phyloP scores from a whole-genome alignment of 2,888 invertebrate species.

The Microplitis manilae region DNA sequence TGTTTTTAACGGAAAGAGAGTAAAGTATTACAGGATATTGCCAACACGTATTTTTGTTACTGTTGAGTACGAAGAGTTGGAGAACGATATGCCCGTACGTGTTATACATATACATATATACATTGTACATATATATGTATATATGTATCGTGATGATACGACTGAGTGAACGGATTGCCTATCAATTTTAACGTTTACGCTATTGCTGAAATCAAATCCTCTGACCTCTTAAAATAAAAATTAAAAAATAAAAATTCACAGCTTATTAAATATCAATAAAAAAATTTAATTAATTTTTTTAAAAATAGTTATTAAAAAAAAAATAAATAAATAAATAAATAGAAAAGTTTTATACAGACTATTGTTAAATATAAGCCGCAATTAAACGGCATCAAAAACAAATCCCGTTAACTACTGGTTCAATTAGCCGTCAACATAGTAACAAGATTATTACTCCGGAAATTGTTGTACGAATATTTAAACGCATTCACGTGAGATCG shows the following conservation, averaged over 20 bases:
- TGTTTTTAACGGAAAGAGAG: slow-evolving; percentile 37
- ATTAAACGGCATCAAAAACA: slow-evolving; percentile 1
- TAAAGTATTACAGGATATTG: slow-evolving; percentile 42
- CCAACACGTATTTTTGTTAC: slow-evolving; percentile 33
- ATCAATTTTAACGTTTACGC: slow-evolving; percentile 15
- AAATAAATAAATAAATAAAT: too few relatives aligned
- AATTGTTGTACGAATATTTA: background rate
- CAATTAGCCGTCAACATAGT: background rate
- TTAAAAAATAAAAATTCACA: background rate
- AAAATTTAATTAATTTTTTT: background rate
- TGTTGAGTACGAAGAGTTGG: slow-evolving; percentile 20
- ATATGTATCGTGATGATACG: background rate
- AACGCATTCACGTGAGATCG: background rate
- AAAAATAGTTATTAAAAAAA: too few relatives aligned
- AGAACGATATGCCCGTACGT: slow-evolving; percentile 23
- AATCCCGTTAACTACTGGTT: background rate
- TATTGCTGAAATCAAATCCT: slow-evolving; percentile 22
- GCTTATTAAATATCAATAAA: slow-evolving; percentile 7
- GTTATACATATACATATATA: background rate
- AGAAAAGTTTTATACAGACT: background rate
- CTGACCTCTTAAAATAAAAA: background rate
- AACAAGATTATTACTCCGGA: background rate
- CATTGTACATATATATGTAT: background rate
- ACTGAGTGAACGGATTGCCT: slow-evolving; percentile 10
- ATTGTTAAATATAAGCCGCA: background rate